Evolutionary conservation across 1,140 invertebrate species (phyloP).

Genomic region (Diplogasteroides magnus): DNA sequence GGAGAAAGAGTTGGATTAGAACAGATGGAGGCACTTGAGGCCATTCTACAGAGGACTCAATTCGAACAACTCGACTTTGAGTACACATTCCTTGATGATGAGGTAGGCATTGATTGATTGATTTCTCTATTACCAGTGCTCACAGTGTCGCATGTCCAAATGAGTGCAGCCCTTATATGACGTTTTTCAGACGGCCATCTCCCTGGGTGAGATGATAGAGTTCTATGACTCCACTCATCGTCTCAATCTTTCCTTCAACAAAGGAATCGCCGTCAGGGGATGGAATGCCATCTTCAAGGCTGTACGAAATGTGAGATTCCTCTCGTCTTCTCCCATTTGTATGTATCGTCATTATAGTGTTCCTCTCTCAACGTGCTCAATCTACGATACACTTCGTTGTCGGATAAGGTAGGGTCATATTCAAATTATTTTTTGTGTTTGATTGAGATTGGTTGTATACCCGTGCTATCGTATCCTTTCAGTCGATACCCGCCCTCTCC

Average conservation of each 20-base stretch:
- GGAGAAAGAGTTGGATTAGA: slow-evolving; percentile 30
- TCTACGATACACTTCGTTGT: slow-evolving; percentile 29
- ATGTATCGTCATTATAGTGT: slow-evolving; percentile 25
- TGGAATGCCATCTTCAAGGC: slow-evolving; percentile 29
- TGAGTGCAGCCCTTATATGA: no score
- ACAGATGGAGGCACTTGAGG: slow-evolving; percentile 37
- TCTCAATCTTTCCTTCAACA: slow-evolving; percentile 38
- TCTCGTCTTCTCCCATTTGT: no score
- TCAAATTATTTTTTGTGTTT: background rate
- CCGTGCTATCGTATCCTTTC: background rate
- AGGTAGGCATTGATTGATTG: slow-evolving; percentile 16
- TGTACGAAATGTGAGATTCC: slow-evolving; percentile 28
- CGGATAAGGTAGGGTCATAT: slow-evolving; percentile 13
- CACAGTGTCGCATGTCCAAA: background rate
- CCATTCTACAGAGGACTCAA: slow-evolving; percentile 31
- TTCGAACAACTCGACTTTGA: slow-evolving; percentile 36
- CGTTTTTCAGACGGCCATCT: slow-evolving; percentile 32
- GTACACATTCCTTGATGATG: slow-evolving; percentile 37
- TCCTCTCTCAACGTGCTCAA: slow-evolving; percentile 29
- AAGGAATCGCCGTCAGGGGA: slow-evolving; percentile 28
- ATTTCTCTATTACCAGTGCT: no score
- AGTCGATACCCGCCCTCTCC: slow-evolving; percentile 18
- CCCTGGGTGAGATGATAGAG: slow-evolving; percentile 32
- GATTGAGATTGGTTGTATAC: slow-evolving; percentile 1
- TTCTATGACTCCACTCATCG: slow-evolving; percentile 32